These are phyloP conservation scores for Beroe forskalii DNA, from an alignment of 37 sponge, comb jelly and placozoan species.

Conservation along the genomic window DNA sequence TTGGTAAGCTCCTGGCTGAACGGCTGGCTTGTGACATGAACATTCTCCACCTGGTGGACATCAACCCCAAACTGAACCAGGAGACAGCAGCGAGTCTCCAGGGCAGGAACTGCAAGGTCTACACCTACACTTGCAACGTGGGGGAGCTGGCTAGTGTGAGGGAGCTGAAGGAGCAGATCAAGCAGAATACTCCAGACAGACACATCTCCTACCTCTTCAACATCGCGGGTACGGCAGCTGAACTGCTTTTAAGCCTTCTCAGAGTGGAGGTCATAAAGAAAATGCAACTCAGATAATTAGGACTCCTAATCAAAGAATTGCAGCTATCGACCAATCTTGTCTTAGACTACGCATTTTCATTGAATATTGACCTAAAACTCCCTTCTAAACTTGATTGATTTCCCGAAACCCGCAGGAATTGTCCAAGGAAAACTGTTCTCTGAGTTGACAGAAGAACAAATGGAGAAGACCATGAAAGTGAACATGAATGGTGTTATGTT, in stretches of 20 bases:
- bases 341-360: too few relatives aligned
- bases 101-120: neutral
- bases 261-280: too few relatives aligned
- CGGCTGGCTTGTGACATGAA: constrained; percentile 13
- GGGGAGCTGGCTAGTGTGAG: neutral
- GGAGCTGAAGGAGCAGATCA: constrained; percentile 2
- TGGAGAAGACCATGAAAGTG: constrained; percentile 32
- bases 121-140: constrained; percentile 41
- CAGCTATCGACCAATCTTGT: too few relatives aligned
- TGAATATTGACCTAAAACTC: too few relatives aligned
- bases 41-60: constrained; percentile 43
- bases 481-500: constrained; percentile 32
- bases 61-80: constrained; percentile 7
- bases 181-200: constrained; percentile 8
- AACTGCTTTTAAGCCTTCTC: too few relatives aligned
- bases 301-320: too few relatives aligned
- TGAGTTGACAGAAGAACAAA: constrained; percentile 13
- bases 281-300: too few relatives aligned
- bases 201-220: constrained; percentile 60
- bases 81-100: neutral
- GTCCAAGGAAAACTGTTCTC: constrained; percentile 15
- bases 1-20: constrained; percentile 8
- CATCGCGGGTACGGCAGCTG: constrained; percentile 37
- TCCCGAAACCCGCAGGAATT: too few relatives aligned
- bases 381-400: too few relatives aligned